Evolutionary conservation across 2,113 vertebrate genomes (phyloP), one percentile per base, ranked within the genome.

Genomic region (Natator depressus): DNA sequence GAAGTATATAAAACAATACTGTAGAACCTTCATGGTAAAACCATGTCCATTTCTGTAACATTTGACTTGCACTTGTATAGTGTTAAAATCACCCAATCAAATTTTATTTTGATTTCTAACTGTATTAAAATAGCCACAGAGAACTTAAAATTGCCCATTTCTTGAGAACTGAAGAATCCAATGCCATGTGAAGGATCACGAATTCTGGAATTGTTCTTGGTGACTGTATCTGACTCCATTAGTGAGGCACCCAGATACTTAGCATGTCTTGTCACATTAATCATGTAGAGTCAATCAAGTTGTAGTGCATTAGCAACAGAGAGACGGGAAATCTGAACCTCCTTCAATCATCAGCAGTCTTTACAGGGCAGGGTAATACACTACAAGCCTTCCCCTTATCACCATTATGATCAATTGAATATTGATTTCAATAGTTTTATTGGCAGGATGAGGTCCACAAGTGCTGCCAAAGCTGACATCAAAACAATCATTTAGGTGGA

Each of bases 221-320:
- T 62, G 72, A 79, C 20, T 50, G n/a, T 46, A 42, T 75, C 38
- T 78, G 55, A 13, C 10, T 89, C 65, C 20, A 25, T 80, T 55
- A 80, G 31, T 2, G 10, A 80, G 78, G 8, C 1, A 2, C 31
- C 47, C 55, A 85, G 57, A 25, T 31, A 53, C 14, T 47, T 24
- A 46, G 22, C 20, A 42, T 12, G n/a, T 38, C 38, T 75, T 53
- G 47, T 62, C n/a, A 62, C 42, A 25, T 11, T 46, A 76, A 50
- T 88, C n/a, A 82, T 25, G 80, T 69, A 84, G 93, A 83, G 92
- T 72, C 85, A 49, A 84, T 90, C 55, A 51, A 75, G 72, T 46
- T 75, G 72, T n/a, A 65, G 47, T 79, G 54, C 31, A 46, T 42
- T 75, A 42, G 20, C 38, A 75, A 38, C n/a, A 53, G 91, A 85